These are phyloP conservation scores for Chaunax sp. DNA, from an alignment of 2,797 vertebrate genomes.

Conservation along the genomic window DNA sequence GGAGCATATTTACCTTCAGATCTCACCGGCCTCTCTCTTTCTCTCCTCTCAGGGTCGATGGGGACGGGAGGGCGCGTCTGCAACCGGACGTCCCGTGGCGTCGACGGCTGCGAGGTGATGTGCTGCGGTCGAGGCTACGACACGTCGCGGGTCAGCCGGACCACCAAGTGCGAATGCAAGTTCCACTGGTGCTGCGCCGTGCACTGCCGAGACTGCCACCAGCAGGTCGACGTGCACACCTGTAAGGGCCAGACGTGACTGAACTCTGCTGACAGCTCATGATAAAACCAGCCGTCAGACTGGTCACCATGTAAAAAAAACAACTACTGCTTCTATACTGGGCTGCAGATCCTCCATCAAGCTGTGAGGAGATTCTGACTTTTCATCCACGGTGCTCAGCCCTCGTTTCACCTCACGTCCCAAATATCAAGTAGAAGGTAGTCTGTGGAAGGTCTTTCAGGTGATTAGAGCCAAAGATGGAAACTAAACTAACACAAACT, in stretches of 20 bases:
- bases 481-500: not conserved
- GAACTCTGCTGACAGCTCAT: no score
- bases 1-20: no score
- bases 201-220: constrained; percentile 93
- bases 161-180: constrained; percentile 95
- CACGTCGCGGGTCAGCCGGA: constrained; percentile 89
- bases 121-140: constrained; percentile 96
- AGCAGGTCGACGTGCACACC: constrained; percentile 92
- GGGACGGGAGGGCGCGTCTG: constrained; percentile 92
- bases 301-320: not conserved
- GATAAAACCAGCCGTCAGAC: no score
- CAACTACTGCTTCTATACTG: not conserved
- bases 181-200: constrained; percentile 98
- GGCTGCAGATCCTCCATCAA: not conserved
- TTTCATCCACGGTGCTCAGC: not conserved
- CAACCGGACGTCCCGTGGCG: constrained; percentile 89
- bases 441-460: not conserved
- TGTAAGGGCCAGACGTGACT: constrained; percentile 91
- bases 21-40: not conserved
- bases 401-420: not conserved
- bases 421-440: not conserved
- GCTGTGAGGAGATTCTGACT: not conserved
- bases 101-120: constrained; percentile 96
- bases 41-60: constrained; percentile 84
- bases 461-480: not conserved